phyloP scores from a whole-genome alignment of 2,113 vertebrate species.

The Hippocampus mohnikei region DNA sequence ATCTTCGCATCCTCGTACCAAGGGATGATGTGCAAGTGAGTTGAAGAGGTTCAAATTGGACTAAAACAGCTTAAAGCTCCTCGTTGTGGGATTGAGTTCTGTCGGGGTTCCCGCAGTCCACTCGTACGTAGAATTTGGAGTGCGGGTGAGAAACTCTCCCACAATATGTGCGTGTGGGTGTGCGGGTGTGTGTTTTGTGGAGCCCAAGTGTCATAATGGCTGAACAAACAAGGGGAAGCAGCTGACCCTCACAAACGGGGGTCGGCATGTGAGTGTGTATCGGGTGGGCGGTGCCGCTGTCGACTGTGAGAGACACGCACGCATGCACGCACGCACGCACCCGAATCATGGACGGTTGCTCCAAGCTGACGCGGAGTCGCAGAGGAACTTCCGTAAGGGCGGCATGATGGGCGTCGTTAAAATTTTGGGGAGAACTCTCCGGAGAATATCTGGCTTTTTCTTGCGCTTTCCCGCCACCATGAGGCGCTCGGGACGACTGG shows the following conservation, averaged over 20 bases:
- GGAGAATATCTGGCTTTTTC: slow-evolving; percentile 62
- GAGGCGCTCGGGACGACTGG: slow-evolving; percentile 53
- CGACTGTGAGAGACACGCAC: slow-evolving; percentile 4
- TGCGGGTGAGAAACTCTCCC: background rate
- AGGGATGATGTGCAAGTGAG: too few species aligned
- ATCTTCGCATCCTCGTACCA: background rate
- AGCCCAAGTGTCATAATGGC: slow-evolving; percentile 57
- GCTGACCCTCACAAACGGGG: slow-evolving; percentile 39
- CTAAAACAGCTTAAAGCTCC: background rate
- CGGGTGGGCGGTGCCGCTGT: background rate
- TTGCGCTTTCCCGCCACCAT: slow-evolving; percentile 60
- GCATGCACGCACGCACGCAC: slow-evolving; percentile 1
- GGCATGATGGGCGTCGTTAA: slow-evolving; percentile 61
- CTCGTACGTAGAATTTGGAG: slow-evolving; percentile 25
- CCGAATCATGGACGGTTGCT: slow-evolving; percentile 7
- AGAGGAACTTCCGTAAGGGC: background rate
- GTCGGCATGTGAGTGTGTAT: background rate
- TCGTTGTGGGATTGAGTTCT: background rate
- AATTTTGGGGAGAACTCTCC: slow-evolving; percentile 53
- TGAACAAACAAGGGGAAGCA: slow-evolving; percentile 55
- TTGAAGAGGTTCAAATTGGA: too few species aligned
- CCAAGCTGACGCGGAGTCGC: background rate
- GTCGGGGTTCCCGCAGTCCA: background rate
- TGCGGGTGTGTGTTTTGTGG: slow-evolving; percentile 40
- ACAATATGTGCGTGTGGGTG: slow-evolving; percentile 17